phyloP scores from a whole-genome alignment of 2,797 vertebrate species.

The Catharus ustulatus region DNA sequence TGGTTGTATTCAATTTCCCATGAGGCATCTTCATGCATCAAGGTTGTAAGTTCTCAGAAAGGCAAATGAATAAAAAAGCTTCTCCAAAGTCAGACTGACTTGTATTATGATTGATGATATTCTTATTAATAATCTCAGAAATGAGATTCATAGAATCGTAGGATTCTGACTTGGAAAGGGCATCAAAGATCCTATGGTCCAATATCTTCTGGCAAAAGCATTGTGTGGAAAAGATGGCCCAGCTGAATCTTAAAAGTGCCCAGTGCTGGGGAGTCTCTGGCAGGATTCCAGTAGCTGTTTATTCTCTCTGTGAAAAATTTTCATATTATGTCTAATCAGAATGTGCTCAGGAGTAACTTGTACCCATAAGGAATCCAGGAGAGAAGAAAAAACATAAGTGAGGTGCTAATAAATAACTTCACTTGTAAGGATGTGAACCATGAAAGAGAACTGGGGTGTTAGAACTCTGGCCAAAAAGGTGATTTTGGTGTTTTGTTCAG shows the following conservation, averaged over 20 bases:
- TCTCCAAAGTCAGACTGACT: background rate
- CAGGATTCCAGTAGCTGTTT: background rate
- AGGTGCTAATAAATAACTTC: background rate
- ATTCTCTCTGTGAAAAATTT: background rate
- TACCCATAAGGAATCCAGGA: background rate
- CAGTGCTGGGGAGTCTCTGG: background rate
- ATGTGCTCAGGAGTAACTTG: background rate
- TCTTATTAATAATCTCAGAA: background rate
- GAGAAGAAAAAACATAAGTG: background rate
- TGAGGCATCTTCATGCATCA: background rate
- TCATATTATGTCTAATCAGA: background rate
- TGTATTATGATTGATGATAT: background rate
- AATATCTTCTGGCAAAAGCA: background rate
- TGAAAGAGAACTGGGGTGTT: background rate
- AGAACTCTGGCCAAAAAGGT: background rate
- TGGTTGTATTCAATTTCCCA: background rate
- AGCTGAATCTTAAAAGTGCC: background rate
- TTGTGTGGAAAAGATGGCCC: background rate
- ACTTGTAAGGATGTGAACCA: background rate
- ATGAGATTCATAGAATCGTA: background rate
- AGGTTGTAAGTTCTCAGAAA: background rate
- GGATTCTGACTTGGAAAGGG: background rate
- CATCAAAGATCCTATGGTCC: background rate
- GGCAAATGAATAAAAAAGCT: background rate
- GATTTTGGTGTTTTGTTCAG: background rate